Conservation (phyloP, 2,113 vertebrate species). For the Chiloscyllium plagiosum region DNA sequence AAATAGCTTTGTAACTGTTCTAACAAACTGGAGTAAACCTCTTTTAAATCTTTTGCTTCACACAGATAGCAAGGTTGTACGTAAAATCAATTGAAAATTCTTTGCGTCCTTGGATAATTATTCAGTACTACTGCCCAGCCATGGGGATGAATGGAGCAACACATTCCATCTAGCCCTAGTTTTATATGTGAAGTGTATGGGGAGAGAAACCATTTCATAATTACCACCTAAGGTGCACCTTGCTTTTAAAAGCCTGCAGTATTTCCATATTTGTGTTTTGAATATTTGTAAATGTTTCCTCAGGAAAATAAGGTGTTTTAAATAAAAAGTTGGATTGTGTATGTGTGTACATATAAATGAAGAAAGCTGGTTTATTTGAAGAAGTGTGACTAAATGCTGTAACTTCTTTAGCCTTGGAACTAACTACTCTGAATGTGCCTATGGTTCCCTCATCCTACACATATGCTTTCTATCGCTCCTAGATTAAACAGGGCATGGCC, state of each 20-base stretch:
- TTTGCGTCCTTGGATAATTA: constrained; percentile 10
- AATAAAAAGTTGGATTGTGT: constrained; percentile 41
- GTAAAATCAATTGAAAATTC: not conserved
- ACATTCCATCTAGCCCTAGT: constrained; percentile 50
- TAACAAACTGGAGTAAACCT: not conserved
- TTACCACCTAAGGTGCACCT: constrained; percentile 62
- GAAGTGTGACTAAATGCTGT: constrained; percentile 59
- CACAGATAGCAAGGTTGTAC: not conserved
- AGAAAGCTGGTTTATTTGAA: constrained; percentile 44
- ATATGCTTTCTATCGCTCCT: constrained; percentile 48
- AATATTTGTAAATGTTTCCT: constrained; percentile 60
- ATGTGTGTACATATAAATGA: constrained; percentile 39
- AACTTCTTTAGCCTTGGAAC: constrained; percentile 55
- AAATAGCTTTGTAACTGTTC: not conserved
- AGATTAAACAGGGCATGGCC: constrained; percentile 34
- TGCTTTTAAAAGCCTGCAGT: constrained; percentile 62
- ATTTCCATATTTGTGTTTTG: constrained; percentile 58
- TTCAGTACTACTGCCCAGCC: not conserved
- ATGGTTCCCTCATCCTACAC: constrained; percentile 46
- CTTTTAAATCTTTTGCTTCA: not conserved
- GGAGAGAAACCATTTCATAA: constrained; percentile 64
- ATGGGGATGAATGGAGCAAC: constrained; percentile 47
- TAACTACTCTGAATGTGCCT: constrained; percentile 60
- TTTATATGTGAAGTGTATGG: constrained; percentile 51
- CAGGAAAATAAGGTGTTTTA: constrained; percentile 60